Evolutionary conservation across 2,888 invertebrate genomes (phyloP), one percentile per base, ranked within the genome.

Genomic region (Tillus elongatus): DNA sequence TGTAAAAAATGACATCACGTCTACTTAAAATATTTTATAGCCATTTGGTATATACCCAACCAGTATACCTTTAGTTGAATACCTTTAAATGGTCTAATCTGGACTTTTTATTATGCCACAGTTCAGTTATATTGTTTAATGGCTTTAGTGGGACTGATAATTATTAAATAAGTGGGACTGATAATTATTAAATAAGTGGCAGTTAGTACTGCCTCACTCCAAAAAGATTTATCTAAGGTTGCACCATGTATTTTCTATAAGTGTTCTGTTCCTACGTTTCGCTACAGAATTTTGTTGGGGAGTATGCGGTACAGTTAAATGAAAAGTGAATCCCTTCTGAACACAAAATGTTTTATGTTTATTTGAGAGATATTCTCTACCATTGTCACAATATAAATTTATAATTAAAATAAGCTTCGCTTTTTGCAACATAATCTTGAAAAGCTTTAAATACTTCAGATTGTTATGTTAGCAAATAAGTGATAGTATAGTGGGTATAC

Each of bases 381-480:
- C 24, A 19, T 19, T 19, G 24, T 19, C 24, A n/a, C 24, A 19
- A 19, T 19, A 19, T 8, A 19, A n/a, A 19, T 19, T 19, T 19
- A n/a, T n/a, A 19, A 41, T 43, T 43, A 30, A 45, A 45, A 44
- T 44, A 40, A 11, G 38, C 28, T 30, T 44, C 35, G 28, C 37
- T 35, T 39, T 45, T 45, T 26, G 36, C 35, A 24, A 41, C 30
- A 41, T 29, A 45, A 30, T 44, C 39, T 39, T 39, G 8, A 33
- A 44, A 44, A 9, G 28, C 19, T n/a, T 14, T 8, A 24, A 39
- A 41, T 2, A 44, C 40, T 11, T 44, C 43, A 10, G 43, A 44
- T 41, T 44, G 43, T 28, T 44, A 33, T 3, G 38, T 38, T 8
- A 44, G 13, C 9, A 44, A 36, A 36, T 44, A 45, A 8, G 33